A percentile compares a stretch with the other conserved stretches of the same genome.
phyloP scores from a whole-genome alignment of 2,797 vertebrate species.

The Ciconia nigra region DNA sequence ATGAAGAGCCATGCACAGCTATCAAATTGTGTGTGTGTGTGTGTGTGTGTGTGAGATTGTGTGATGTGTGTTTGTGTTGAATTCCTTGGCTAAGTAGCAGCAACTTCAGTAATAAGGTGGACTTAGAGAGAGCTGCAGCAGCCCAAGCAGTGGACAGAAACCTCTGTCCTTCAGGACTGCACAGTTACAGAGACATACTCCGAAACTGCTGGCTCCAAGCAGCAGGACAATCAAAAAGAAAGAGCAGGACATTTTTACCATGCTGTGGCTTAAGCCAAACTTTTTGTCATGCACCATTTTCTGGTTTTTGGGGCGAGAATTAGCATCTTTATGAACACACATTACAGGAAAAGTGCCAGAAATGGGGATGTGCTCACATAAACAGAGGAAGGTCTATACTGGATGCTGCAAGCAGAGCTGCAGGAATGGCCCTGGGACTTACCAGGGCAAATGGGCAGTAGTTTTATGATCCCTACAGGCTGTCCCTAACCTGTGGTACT shows the following conservation, averaged over 20 bases:
- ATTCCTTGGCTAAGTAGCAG: neutral
- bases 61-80: neutral
- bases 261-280: neutral
- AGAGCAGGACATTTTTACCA: neutral
- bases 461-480: neutral
- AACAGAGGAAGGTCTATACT: neutral
- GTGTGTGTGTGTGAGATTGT: no score
- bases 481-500: neutral
- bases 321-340: neutral
- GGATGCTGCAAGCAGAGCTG: neutral
- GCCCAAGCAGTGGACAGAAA: neutral
- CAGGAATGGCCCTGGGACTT: neutral
- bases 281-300: neutral
- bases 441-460: neutral
- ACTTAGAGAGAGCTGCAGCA: neutral
- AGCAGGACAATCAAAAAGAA: neutral
- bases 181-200: neutral
- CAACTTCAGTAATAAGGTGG: neutral
- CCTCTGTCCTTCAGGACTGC: neutral
- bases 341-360: neutral
- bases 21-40: neutral
- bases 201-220: neutral
- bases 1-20: neutral
- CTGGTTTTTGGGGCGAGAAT: neutral
- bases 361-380: neutral